Evolutionary conservation across 2,113 vertebrate species (phyloP).

Genomic region (Hymenochirus boettgeri): DNA sequence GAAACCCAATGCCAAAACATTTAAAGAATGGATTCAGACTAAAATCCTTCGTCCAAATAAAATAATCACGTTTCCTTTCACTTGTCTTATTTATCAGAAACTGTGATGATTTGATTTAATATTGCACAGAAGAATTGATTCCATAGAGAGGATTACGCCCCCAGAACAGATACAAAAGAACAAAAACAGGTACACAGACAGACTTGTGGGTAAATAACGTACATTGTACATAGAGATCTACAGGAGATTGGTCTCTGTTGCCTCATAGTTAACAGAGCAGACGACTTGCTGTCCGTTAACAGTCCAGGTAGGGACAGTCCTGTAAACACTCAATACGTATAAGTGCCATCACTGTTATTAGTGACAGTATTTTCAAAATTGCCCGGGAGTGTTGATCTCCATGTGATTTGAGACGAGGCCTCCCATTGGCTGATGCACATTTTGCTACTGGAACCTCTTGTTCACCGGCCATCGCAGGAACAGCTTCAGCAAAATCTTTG

Average conservation of each 20-base stretch:
- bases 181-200: no score
- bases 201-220: no score
- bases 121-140: no score
- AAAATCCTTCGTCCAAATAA: no score
- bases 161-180: no score
- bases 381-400: slow-evolving; percentile 61
- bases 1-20: no score
- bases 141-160: no score
- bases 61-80: no score
- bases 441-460: slow-evolving; percentile 58
- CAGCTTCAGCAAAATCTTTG: slow-evolving; percentile 56
- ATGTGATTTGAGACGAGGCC: slow-evolving; percentile 66
- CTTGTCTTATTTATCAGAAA: no score
- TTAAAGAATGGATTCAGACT: no score
- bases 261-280: slow-evolving; percentile 68
- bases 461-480: slow-evolving; percentile 53
- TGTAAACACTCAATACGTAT: slow-evolving; percentile 70
- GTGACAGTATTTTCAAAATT: slow-evolving; percentile 44
- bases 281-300: slow-evolving; percentile 69
- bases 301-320: slow-evolving; percentile 54
- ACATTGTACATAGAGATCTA: slow-evolving; percentile 67
- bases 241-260: slow-evolving; percentile 48
- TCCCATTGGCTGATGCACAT: slow-evolving; percentile 68
- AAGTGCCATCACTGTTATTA: slow-evolving; percentile 56
- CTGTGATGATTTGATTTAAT: no score